phyloP scores from a whole-genome alignment of 2,888 invertebrate species.

The Drosophila colorata region DNA sequence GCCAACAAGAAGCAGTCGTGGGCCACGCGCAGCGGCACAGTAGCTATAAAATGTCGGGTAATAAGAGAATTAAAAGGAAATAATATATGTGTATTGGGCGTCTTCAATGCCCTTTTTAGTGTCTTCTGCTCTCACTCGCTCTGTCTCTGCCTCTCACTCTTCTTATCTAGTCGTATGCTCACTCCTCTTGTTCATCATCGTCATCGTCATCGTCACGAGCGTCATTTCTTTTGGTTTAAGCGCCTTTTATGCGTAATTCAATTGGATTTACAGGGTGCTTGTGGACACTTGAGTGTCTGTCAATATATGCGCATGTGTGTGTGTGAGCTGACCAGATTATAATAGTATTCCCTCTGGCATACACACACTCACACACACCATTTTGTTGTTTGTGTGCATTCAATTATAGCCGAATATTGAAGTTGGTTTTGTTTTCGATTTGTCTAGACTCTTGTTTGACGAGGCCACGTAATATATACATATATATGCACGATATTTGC shows the following conservation, averaged over 20 bases:
- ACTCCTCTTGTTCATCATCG: conserved; percentile 18
- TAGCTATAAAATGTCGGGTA: conserved; percentile 68
- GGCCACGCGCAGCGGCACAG: conserved; percentile 31
- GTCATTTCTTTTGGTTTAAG: conserved; percentile 74
- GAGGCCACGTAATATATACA: conserved; percentile 16
- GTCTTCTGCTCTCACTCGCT: neutral
- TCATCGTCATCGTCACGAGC: conserved; percentile 48
- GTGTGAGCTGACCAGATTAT: conserved; percentile 71
- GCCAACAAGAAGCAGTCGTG: conserved; percentile 18
- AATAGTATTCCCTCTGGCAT: conserved; percentile 66
- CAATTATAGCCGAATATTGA: conserved; percentile 75
- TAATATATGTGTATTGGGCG: conserved; percentile 43
- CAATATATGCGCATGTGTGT: conserved; percentile 57
- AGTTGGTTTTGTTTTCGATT: conserved; percentile 78
- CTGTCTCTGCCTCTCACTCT: neutral
- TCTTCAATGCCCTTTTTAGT: conserved; percentile 20
- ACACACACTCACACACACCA: conserved; percentile 31
- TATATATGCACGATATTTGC: conserved; percentile 44
- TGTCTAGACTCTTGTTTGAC: conserved; percentile 73
- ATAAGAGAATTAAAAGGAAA: conserved; percentile 74
- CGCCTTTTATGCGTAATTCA: conserved; percentile 79
- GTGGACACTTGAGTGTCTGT: conserved; percentile 78
- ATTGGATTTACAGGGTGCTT: conserved; percentile 79
- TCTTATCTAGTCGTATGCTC: conserved; percentile 8
- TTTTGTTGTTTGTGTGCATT: conserved; percentile 67